These are phyloP conservation scores for Pangasius sanitwongsei DNA, from an alignment of 2,797 vertebrate species.

Conservation along the genomic window DNA sequence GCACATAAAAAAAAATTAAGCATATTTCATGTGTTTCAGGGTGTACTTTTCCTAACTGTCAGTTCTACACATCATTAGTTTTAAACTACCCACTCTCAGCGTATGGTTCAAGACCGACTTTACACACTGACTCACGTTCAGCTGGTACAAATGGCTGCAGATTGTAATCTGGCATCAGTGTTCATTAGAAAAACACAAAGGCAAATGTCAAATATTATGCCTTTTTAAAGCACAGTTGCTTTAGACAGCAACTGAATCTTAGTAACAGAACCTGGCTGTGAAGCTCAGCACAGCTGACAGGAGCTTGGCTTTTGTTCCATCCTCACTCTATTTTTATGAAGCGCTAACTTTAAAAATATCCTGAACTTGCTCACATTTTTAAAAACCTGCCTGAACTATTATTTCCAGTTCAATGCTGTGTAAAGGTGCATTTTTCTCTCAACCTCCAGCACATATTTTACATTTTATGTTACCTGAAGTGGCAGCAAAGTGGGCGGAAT, in stretches of 20 bases:
- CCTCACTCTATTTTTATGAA: constrained; percentile 1
- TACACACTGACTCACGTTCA: background rate
- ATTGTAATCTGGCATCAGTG: background rate
- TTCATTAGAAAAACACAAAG: background rate
- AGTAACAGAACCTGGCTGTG: background rate
- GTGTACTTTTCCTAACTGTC: background rate
- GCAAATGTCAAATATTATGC: background rate
- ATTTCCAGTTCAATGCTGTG: background rate
- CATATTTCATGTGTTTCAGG: background rate
- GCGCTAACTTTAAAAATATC: background rate
- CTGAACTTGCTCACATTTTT: background rate
- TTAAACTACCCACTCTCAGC: background rate
- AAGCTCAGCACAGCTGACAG: constrained; percentile 4
- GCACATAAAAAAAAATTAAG: background rate
- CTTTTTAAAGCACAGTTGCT: background rate
- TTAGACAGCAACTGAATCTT: background rate
- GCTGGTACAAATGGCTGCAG: background rate
- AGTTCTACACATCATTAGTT: background rate
- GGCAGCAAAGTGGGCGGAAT: background rate
- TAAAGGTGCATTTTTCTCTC: background rate
- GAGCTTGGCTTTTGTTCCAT: background rate
- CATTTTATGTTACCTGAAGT: background rate
- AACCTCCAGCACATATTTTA: background rate
- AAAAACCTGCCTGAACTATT: background rate
- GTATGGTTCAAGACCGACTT: background rate